Evolutionary conservation across 2,888 invertebrate species (phyloP).

Genomic region (Scotopteryx bipunctaria): DNA sequence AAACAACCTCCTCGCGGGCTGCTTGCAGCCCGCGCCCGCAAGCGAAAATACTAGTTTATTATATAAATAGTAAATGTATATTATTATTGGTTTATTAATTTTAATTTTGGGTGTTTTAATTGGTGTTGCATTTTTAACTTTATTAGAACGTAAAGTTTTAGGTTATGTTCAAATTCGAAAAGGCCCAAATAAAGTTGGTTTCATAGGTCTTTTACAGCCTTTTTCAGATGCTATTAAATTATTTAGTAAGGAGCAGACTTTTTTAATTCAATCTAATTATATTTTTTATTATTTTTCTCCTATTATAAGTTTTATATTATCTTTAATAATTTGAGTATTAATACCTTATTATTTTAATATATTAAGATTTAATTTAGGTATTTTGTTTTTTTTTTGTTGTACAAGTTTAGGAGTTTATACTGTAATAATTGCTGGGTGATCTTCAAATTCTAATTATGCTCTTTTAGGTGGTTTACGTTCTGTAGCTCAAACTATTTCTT

Average conservation of each 20-base stretch:
- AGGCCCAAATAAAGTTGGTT: constrained; percentile 88
- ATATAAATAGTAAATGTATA: constrained; percentile 83
- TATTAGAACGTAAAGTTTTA: constrained; percentile 88
- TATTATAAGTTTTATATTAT: constrained; percentile 82
- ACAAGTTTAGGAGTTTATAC: constrained; percentile 86
- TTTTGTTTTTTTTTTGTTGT: constrained; percentile 86
- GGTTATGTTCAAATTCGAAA: constrained; percentile 89
- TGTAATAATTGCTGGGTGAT: constrained; percentile 86
- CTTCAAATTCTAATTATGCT: constrained; percentile 89
- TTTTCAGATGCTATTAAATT: constrained; percentile 89
- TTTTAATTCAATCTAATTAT: constrained; percentile 84
- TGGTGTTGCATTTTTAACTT: constrained; percentile 87
- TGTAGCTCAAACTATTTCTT: constrained; percentile 89
- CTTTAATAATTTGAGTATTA: constrained; percentile 83
- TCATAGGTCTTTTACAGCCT: constrained; percentile 86
- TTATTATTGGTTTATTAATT: constrained; percentile 70
- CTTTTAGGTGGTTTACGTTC: constrained; percentile 87
- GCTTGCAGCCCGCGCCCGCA: too few species aligned
- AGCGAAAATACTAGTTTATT: too few species aligned
- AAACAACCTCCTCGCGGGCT: too few species aligned
- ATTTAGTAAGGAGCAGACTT: constrained; percentile 86
- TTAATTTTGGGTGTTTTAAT: constrained; percentile 85
- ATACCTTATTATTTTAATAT: constrained; percentile 83
- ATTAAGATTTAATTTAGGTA: constrained; percentile 82
- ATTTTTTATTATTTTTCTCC: constrained; percentile 84